A percentile compares a stretch with the other conserved stretches of the same genome.
Conservation (phyloP, 2,888 invertebrate species). For the Xiphydria camelus region DNA sequence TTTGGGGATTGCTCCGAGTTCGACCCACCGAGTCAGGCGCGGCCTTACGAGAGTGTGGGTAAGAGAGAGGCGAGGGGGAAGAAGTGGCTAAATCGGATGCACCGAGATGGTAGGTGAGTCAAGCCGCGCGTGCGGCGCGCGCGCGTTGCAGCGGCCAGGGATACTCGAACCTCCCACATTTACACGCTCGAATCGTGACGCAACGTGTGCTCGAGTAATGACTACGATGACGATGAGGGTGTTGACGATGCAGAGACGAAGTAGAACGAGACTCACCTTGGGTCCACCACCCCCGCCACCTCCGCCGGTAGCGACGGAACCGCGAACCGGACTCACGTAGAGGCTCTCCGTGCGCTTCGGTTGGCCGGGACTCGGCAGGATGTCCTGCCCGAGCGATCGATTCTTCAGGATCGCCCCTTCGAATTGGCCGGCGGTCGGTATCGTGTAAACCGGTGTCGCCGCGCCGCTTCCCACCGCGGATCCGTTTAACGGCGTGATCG, state of each 20-base stretch:
- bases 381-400: constrained; percentile 83
- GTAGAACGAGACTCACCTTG: constrained; percentile 26
- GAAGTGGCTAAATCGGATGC: too few relatives aligned
- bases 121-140: too few relatives aligned
- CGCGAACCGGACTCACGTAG: constrained; percentile 68
- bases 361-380: constrained; percentile 83
- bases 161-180: too few relatives aligned
- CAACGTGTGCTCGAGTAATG: background rate
- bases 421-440: constrained; percentile 65
- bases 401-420: constrained; percentile 82
- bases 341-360: constrained; percentile 91
- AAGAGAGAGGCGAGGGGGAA: too few relatives aligned
- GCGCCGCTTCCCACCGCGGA: constrained; percentile 61
- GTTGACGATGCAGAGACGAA: background rate
- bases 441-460: constrained; percentile 60
- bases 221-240: background rate
- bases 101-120: too few relatives aligned
- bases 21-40: too few relatives aligned
- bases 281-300: constrained; percentile 57
- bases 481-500: constrained; percentile 51
- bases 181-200: background rate
- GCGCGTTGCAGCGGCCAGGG: too few relatives aligned
- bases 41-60: too few relatives aligned
- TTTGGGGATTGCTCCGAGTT: too few relatives aligned
- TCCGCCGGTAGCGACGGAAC: constrained; percentile 51